These are phyloP conservation scores for Petrocephalus sullivani DNA, from an alignment of 2,797 vertebrate species.

Conservation along the genomic window DNA sequence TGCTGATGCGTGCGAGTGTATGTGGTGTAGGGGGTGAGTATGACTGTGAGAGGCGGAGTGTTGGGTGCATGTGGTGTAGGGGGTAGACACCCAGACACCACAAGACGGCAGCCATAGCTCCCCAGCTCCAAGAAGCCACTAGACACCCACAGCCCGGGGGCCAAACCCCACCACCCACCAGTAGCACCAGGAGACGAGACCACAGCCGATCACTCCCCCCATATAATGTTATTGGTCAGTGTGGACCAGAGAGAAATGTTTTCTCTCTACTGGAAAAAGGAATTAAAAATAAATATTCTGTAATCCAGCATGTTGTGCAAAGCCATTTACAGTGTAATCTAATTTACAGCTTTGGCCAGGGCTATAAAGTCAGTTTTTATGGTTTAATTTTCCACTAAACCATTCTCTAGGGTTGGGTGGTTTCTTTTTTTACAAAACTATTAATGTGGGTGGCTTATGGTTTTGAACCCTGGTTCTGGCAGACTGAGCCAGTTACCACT, in stretches of 20 bases:
- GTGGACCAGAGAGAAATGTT: neutral
- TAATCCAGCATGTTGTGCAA: slow-evolving; percentile 4
- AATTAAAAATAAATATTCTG: slow-evolving; percentile 12
- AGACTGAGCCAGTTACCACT: neutral
- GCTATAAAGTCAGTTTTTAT: neutral
- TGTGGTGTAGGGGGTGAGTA: too few relatives aligned
- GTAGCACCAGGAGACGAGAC: too few relatives aligned
- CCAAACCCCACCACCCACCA: too few relatives aligned
- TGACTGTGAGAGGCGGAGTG: too few relatives aligned
- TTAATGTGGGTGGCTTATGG: neutral
- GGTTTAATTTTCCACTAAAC: neutral
- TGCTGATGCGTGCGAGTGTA: too few relatives aligned
- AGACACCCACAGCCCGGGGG: too few relatives aligned
- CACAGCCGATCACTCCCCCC: too few relatives aligned
- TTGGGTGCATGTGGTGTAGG: too few relatives aligned
- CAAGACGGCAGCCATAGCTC: too few relatives aligned
- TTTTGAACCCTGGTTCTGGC: neutral
- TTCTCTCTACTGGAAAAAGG: neutral
- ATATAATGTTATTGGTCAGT: too few relatives aligned
- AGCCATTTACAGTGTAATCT: slow-evolving; percentile 9
- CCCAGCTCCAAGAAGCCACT: too few relatives aligned
- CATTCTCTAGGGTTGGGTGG: neutral
- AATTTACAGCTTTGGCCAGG: neutral
- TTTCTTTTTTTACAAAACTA: neutral
- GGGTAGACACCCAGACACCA: too few relatives aligned